These are phyloP conservation scores for Eurytoma adleriae DNA, from an alignment of 2,888 invertebrate species.

Conservation along the genomic window DNA sequence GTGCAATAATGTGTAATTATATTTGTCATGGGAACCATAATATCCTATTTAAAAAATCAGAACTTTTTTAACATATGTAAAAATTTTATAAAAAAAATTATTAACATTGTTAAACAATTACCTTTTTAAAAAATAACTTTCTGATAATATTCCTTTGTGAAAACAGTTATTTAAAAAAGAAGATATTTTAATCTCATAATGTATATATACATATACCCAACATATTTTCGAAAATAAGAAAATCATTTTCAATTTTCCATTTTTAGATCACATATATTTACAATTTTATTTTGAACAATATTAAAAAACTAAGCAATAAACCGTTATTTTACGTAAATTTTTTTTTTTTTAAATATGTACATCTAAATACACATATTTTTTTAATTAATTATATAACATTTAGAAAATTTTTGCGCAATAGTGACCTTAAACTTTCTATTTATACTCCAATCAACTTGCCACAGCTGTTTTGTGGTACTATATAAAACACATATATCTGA, in stretches of 20 bases:
- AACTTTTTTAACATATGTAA: too few species aligned
- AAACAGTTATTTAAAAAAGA: background rate
- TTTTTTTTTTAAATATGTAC: background rate
- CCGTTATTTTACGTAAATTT: too few species aligned
- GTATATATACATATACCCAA: too few species aligned
- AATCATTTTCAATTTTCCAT: too few species aligned
- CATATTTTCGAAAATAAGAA: too few species aligned
- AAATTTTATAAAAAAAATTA: too few species aligned
- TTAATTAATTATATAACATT: conserved; percentile 10
- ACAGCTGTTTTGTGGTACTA: conserved; percentile 4
- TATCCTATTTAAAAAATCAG: too few species aligned
- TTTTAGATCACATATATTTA: background rate
- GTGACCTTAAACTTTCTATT: conserved; percentile 23
- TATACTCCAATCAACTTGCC: conserved; percentile 12
- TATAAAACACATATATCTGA: background rate
- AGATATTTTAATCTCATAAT: background rate
- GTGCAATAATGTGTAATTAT: too few species aligned
- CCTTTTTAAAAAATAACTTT: too few species aligned
- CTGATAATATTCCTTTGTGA: background rate
- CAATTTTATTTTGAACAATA: background rate
- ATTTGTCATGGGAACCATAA: too few species aligned
- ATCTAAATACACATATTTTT: background rate
- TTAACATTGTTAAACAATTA: too few species aligned
- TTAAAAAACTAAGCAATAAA: too few species aligned
- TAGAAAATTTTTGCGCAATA: conserved; percentile 15